Conservation (phyloP, 2,888 invertebrate species). For the Myathropa florea region DNA sequence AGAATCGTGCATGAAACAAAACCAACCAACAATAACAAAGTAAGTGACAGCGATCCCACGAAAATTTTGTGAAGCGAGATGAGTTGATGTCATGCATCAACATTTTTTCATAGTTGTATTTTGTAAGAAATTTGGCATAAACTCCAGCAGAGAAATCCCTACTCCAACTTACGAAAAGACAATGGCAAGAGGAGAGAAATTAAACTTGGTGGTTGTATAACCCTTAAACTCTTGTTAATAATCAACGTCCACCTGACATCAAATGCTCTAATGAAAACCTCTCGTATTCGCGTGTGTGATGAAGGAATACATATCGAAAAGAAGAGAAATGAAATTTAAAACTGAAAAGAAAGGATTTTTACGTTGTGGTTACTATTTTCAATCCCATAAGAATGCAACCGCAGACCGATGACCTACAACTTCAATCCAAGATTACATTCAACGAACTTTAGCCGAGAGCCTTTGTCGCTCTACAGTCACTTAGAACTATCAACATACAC, state of each 20-base stretch:
- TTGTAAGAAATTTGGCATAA: background rate
- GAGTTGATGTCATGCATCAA: background rate
- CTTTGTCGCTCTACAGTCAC: background rate
- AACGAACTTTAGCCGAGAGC: constrained; percentile 8
- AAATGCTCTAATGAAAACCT: background rate
- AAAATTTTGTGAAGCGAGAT: background rate
- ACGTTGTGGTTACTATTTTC: background rate
- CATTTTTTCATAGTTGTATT: no score
- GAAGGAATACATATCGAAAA: background rate
- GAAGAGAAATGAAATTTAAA: background rate
- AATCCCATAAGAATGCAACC: background rate
- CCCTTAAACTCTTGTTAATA: background rate
- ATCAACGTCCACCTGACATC: background rate
- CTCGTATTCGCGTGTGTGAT: background rate
- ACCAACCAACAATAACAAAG: background rate
- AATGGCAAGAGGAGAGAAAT: background rate
- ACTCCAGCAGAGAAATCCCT: background rate
- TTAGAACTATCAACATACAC: background rate
- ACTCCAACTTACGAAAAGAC: no score
- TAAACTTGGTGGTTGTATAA: background rate
- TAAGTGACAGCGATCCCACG: no score
- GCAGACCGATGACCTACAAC: constrained; percentile 18
- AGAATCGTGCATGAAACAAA: background rate
- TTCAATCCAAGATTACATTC: background rate
- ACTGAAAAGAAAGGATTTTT: background rate